These are phyloP conservation scores for Microcebus tavaratra DNA, from an alignment of 2,113 vertebrate genomes.

Conservation along the genomic window DNA sequence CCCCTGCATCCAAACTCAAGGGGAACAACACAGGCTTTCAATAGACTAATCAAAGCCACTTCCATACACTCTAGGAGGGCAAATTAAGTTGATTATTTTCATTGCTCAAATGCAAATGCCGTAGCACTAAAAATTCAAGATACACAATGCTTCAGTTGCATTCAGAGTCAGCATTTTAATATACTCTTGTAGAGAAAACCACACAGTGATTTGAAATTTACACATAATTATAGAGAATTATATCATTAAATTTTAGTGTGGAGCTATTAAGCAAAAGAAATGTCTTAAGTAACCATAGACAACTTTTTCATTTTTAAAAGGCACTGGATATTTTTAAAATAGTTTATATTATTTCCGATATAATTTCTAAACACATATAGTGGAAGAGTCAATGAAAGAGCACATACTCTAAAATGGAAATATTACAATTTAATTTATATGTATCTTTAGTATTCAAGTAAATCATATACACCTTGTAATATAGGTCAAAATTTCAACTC, in stretches of 20 bases:
- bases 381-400: background rate
- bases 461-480: background rate
- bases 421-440: background rate
- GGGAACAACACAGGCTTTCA: slow-evolving; percentile 53
- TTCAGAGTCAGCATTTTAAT: slow-evolving; percentile 46
- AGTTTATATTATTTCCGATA: background rate
- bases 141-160: slow-evolving; percentile 36
- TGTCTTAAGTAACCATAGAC: background rate
- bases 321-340: background rate
- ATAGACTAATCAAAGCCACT: slow-evolving; percentile 72
- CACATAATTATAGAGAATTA: slow-evolving; percentile 47
- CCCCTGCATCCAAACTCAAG: slow-evolving; percentile 64
- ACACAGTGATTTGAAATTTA: slow-evolving; percentile 28
- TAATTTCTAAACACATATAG: background rate
- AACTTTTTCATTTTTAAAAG: background rate
- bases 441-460: background rate
- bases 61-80: slow-evolving; percentile 68
- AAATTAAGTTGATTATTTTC: slow-evolving; percentile 76
- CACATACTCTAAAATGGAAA: background rate
- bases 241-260: slow-evolving; percentile 43
- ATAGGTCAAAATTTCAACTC: background rate
- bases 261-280: slow-evolving; percentile 8
- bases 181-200: background rate
- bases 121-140: slow-evolving; percentile 58
- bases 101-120: slow-evolving; percentile 73